phyloP scores from a whole-genome alignment of 2,113 vertebrate genomes.

The Canis aureus region DNA sequence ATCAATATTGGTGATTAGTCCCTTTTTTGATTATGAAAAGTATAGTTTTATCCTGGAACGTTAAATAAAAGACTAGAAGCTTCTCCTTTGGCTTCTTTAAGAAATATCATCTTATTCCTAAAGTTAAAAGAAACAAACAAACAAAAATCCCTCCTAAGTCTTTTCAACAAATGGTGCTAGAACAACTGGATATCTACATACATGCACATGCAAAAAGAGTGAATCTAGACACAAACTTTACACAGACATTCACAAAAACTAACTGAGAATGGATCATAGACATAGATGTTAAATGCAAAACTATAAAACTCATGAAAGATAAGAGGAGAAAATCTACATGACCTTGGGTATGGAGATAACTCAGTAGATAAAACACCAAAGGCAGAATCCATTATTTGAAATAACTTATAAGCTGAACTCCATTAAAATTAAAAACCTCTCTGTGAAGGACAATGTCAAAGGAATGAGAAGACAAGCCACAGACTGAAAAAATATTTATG shows the following conservation, averaged over 20 bases:
- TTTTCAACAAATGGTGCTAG: slow-evolving; percentile 7
- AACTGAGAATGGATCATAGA: not conserved
- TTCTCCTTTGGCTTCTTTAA: not conserved
- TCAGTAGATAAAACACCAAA: slow-evolving; percentile 21
- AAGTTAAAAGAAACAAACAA: not conserved
- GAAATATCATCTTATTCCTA: not conserved
- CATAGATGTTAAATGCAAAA: not conserved
- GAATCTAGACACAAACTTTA: not conserved
- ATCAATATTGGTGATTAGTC: not conserved
- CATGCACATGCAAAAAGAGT: not conserved
- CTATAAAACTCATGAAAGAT: not conserved
- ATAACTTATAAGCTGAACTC: not conserved
- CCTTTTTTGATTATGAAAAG: slow-evolving; percentile 1
- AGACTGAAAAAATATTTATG: not conserved
- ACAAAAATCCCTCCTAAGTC: not conserved
- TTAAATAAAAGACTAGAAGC: slow-evolving; percentile 9
- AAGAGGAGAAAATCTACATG: not conserved
- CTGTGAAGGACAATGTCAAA: not conserved
- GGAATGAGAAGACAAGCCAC: not conserved
- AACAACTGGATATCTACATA: not conserved
- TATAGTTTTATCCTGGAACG: not conserved
- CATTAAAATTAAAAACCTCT: slow-evolving; percentile 15
- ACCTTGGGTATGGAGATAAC: not conserved
- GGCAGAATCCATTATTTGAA: not conserved
- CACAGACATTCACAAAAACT: not conserved